Evolutionary conservation across 2,797 vertebrate species (phyloP).

Genomic region (Hippoglossus hippoglossus): DNA sequence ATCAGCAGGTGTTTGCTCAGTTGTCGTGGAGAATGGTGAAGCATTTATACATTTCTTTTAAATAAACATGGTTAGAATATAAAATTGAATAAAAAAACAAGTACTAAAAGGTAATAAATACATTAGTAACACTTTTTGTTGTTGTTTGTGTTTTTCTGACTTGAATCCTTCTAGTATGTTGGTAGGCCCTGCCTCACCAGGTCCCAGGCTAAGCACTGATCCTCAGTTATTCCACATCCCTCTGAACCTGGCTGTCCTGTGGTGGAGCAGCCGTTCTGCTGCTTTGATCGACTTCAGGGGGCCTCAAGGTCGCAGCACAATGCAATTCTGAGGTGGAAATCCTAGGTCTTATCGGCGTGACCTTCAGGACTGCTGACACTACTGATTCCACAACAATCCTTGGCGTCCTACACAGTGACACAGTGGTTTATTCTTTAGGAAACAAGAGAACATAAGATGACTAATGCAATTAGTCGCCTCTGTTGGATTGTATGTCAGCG

Average conservation of each 20-base stretch:
- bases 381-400: constrained; percentile 73
- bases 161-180: constrained; percentile 42
- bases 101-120: too few species aligned
- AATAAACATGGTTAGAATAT: too few species aligned
- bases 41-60: too few species aligned
- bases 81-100: too few species aligned
- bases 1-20: neutral
- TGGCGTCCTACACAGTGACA: constrained; percentile 29
- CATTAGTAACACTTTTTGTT: neutral
- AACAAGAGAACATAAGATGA: constrained; percentile 20
- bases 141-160: neutral
- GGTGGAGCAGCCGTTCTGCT: constrained; percentile 63
- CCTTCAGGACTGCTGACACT: constrained; percentile 83
- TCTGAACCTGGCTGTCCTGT: constrained; percentile 71
- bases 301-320: constrained; percentile 81
- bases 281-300: constrained; percentile 82
- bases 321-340: constrained; percentile 79
- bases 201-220: constrained; percentile 70
- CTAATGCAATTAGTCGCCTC: constrained; percentile 16
- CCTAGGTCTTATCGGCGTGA: constrained; percentile 84
- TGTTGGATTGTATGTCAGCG: neutral
- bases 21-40: too few species aligned
- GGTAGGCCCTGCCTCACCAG: constrained; percentile 53
- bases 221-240: constrained; percentile 69
- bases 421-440: constrained; percentile 37